Evolutionary conservation across 2,113 vertebrate genomes (phyloP).

Genomic region (Actenoides hombroni): DNA sequence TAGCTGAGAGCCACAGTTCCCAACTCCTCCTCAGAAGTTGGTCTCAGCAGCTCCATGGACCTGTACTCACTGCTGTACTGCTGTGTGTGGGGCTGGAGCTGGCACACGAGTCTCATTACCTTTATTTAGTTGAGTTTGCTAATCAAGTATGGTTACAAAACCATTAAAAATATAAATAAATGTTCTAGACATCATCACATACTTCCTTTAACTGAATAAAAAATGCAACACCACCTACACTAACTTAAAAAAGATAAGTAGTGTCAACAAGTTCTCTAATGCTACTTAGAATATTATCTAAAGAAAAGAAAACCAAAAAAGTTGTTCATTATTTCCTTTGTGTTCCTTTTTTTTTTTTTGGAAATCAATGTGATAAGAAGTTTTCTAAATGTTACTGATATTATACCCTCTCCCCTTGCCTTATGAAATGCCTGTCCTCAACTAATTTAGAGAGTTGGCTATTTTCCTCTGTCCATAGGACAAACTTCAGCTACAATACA

Average conservation of each 20-base stretch:
- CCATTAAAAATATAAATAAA: neutral
- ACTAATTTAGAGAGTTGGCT: neutral
- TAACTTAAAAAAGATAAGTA: neutral
- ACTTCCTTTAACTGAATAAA: neutral
- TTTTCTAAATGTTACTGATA: neutral
- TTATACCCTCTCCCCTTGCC: neutral
- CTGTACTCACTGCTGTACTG: fast-evolving
- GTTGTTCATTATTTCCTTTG: neutral
- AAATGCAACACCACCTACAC: neutral
- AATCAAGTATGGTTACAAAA: neutral
- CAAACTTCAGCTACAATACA: neutral
- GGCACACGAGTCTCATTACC: neutral
- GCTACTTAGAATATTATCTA: neutral
- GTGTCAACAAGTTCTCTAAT: neutral
- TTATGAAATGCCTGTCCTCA: neutral
- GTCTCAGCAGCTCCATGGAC: neutral
- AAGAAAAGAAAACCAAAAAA: neutral
- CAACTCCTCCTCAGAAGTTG: neutral
- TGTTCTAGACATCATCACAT: neutral
- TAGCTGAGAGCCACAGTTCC: neutral
- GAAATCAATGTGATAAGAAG: neutral
- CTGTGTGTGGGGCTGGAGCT: neutral
- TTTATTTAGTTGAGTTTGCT: neutral
- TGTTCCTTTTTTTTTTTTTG: neutral
- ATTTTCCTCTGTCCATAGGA: neutral